phyloP scores from a whole-genome alignment of 2,113 vertebrate genomes.

The Psittacara wagleri region DNA sequence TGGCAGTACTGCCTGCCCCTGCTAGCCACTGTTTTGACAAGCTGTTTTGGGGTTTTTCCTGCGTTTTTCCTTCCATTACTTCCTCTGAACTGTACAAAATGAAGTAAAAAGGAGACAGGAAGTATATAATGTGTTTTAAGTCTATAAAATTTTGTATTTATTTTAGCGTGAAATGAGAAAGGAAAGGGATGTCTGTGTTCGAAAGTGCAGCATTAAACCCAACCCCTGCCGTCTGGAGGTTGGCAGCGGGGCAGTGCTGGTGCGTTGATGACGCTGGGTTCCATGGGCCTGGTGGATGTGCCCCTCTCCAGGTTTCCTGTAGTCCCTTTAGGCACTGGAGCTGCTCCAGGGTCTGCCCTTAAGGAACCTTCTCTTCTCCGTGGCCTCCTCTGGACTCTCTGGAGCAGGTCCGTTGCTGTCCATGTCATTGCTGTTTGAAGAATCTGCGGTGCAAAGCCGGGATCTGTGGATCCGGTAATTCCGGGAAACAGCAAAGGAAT shows the following conservation, averaged over 20 bases:
- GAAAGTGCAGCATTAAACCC: not conserved
- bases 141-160: not conserved
- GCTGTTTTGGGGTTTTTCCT: not conserved
- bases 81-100: not conserved
- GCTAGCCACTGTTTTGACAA: not conserved
- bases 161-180: not conserved
- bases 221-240: accelerated
- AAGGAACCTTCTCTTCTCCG: not conserved
- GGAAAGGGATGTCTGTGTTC: not conserved
- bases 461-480: no score
- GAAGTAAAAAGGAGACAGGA: not conserved
- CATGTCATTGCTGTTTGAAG: not conserved
- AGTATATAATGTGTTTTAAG: not conserved
- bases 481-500: not conserved
- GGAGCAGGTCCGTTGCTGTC: not conserved
- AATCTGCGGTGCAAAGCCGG: not conserved
- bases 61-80: not conserved
- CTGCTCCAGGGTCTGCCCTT: not conserved
- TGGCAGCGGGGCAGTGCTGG: no score
- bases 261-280: accelerated
- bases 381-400: not conserved
- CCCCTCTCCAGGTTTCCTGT: not conserved
- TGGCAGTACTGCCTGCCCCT: not conserved
- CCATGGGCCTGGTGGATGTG: not conserved
- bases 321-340: not conserved